Evolutionary conservation across 2,797 vertebrate species (phyloP), one percentile per base, ranked within the genome.

Genomic region (Onychomys torridus): DNA sequence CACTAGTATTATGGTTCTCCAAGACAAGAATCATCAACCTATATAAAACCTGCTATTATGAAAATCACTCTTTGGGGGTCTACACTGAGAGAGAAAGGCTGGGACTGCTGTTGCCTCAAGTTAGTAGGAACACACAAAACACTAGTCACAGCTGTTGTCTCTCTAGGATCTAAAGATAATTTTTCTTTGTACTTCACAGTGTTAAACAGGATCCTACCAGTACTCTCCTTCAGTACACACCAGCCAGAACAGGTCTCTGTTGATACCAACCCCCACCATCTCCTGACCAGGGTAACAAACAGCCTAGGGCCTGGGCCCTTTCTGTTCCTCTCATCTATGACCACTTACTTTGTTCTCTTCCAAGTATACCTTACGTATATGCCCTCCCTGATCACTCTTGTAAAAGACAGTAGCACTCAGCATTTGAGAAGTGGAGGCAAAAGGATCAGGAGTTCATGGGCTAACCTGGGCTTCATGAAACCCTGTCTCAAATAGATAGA

Each of bases 21-120:
- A 75, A 95, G 67, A 95, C 40, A 94, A 94, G 49, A 23, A 73
- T 85, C 86, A 88, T 69, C 52, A 59, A 96, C 69, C 78, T 75
- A 75, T 85, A 55, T 27, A 93, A 90, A 96, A 46, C 81, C 77
- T 83, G 43, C 59, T 85, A 61, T 59, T 93, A 59, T 49, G 67
- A 81, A 86, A 93, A 95, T 87, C 89, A 90, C 23, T 82, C 65
- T 88, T 23, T 49, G 43, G 93, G 81, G 13, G 89, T 85, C 61
- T 61, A 19, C 49, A 86, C 59, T 9, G 71, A 37, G n/a, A 67
- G 8, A 85, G 91, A 89, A 71, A 83, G 8, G 17, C 34, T 71
- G 89, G 55, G 57, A 86, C 78, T 82, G 67, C 77, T 71, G 55
- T 27, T 37, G 19, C 78, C 67, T 76, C 84, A 79, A 52, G 25